phyloP scores from a whole-genome alignment of 2,113 vertebrate species.

The Dendrocopos noguchii region DNA sequence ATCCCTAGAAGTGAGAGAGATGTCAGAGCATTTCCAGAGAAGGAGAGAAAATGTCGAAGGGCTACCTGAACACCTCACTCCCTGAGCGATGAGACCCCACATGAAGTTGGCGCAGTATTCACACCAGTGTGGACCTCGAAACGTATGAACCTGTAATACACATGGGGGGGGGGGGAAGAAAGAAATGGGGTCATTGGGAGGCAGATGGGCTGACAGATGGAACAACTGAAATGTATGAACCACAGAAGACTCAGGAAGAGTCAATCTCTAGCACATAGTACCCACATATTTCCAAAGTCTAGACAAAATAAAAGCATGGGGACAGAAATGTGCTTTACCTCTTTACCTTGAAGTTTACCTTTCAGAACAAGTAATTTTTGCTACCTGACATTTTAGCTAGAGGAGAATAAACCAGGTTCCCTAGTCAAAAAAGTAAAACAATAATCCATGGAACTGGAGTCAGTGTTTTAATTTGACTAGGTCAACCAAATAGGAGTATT shows the following conservation, averaged over 20 bases:
- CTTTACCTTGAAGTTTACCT: conserved; percentile 56
- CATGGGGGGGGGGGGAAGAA: not conserved
- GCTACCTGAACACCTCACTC: conserved; percentile 96
- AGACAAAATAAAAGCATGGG: conserved; percentile 37
- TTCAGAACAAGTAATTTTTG: conserved; percentile 8
- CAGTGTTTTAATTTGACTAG: not conserved
- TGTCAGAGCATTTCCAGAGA: not conserved
- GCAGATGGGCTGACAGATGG: conserved; percentile 60
- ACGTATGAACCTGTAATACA: conserved; percentile 89
- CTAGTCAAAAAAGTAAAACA: not conserved
- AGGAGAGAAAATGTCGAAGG: not conserved
- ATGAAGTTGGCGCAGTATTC: conserved; percentile 99
- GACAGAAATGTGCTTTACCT: conserved; percentile 45
- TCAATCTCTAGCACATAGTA: conserved; percentile 1
- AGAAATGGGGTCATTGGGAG: conserved; percentile 45
- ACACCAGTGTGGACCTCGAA: conserved; percentile 97
- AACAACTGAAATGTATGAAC: conserved; percentile 40
- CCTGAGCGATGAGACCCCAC: conserved; percentile 99
- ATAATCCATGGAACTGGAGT: not conserved
- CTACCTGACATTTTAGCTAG: not conserved
- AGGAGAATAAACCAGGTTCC: not conserved
- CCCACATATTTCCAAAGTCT: not conserved
- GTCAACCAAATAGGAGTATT: not conserved
- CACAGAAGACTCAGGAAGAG: conserved; percentile 28
- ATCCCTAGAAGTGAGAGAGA: not conserved